These are phyloP conservation scores for Drosophila melanica DNA, from an alignment of 1,140 invertebrate species.

Conservation along the genomic window DNA sequence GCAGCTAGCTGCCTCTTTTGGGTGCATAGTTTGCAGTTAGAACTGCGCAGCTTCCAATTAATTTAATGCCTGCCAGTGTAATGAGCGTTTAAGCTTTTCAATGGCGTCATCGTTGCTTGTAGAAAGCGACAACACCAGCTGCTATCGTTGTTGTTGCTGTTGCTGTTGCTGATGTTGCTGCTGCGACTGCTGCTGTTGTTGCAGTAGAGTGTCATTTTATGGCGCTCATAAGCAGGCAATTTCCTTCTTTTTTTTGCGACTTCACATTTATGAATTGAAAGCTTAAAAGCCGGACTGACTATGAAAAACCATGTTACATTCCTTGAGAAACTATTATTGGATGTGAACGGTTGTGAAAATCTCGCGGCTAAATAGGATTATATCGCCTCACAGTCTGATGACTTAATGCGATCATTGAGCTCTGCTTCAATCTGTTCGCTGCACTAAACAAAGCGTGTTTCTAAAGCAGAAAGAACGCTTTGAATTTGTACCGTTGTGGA, in stretches of 20 bases:
- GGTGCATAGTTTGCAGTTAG: conserved; percentile 44
- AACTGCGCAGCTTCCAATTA: conserved; percentile 73
- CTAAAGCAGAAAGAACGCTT: too few species aligned
- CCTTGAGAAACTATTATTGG: conserved; percentile 14
- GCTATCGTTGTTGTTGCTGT: conserved; percentile 7
- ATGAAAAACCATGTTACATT: conserved; percentile 19
- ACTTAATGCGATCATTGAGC: neutral
- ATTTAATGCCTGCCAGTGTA: conserved; percentile 78
- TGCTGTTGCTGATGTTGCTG: neutral
- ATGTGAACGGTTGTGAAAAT: conserved; percentile 17
- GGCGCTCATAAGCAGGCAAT: conserved; percentile 48
- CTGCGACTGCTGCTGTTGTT: conserved; percentile 6
- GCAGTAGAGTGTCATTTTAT: conserved; percentile 42
- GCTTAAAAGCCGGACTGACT: conserved; percentile 35
- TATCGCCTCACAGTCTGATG: neutral
- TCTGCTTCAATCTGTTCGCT: too few species aligned
- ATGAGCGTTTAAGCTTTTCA: conserved; percentile 76
- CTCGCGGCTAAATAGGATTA: conserved; percentile 27
- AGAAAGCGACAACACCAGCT: conserved; percentile 36
- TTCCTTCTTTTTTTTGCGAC: conserved; percentile 28
- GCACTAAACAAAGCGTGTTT: too few species aligned
- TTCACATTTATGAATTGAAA: conserved; percentile 45
- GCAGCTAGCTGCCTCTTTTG: conserved; percentile 31
- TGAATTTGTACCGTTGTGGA: too few species aligned
- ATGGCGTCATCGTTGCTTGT: conserved; percentile 47